Percentiles rank a stretch among this genome's conserved stretches.
Conservation (phyloP, 2,113 vertebrate species). For the Onychostoma macrolepis region DNA sequence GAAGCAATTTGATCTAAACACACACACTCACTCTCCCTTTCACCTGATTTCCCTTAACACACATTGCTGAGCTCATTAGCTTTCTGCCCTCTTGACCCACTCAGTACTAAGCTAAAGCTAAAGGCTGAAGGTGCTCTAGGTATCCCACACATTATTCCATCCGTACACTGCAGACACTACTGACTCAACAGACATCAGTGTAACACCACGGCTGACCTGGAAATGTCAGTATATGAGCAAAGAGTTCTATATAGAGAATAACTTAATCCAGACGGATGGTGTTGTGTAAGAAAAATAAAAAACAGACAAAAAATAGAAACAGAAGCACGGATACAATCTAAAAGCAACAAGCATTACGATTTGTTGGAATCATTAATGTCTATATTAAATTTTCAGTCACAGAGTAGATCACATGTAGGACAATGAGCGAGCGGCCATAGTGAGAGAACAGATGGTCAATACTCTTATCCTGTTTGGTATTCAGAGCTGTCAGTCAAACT, state of each 20-base stretch:
- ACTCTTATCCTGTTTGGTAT: slow-evolving; percentile 36
- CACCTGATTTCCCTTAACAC: slow-evolving; percentile 33
- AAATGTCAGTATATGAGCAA: background rate
- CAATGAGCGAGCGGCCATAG: background rate
- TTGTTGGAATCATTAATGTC: background rate
- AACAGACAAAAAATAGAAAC: background rate
- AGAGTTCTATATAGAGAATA: background rate
- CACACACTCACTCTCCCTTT: background rate
- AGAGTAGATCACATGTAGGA: background rate
- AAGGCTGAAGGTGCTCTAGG: background rate
- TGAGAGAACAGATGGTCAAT: slow-evolving; percentile 43
- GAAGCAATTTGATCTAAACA: background rate
- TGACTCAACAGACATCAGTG: background rate
- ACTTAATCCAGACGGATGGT: background rate
- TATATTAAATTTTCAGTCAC: background rate
- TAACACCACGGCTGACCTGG: background rate
- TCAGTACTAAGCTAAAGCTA: slow-evolving; percentile 27
- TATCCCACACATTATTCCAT: background rate
- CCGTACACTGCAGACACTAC: background rate
- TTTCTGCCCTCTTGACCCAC: slow-evolving; percentile 45
- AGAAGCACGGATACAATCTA: background rate
- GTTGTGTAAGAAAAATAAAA: background rate
- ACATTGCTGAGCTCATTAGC: slow-evolving; percentile 40
- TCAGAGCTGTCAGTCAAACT: slow-evolving; percentile 43
- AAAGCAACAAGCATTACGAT: background rate